Evolutionary conservation across 92 coral and sea anemone species (phyloP), one percentile per base, ranked within the genome.

Genomic region (Epizoanthus stellaris): DNA sequence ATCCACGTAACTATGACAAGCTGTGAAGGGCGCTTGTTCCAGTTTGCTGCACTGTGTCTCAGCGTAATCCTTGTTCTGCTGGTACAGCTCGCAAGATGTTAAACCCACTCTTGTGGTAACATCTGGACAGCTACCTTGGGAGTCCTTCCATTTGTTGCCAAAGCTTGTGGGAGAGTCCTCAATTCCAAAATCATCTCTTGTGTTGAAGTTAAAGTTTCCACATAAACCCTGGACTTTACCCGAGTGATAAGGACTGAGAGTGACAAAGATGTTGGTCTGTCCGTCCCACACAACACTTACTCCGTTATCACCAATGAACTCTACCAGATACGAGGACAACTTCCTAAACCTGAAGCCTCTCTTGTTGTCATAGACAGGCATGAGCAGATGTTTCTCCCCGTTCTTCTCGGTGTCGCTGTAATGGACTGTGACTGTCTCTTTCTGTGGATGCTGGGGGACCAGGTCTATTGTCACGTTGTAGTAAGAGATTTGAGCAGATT

Each of bases 211-310:
- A 79, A 80, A 91, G 77, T 91, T 91, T 39, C 94, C 94, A 54
- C 94, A 91, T 63, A 91, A 84, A 25, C 94, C 94, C 79, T 81
- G 93, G 30, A 91, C 93, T 86, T 93, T 93, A 16, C 94, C 92
- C 19, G 90, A 79, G 75, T 82, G 87, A 5, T 70, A 57, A 14
- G 94, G 91, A 59, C 75, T 73, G 16, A 93, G 87, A 0, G 92
- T 93, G 53, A 93, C 92, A 71, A 85, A 93, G 62, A 85, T 75
- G 70, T 89, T 89, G 30, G 88, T 90, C 21, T 80, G 70, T 19
- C 96, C 96, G 81, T 93, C 96, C 96, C 96, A 93, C 34, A 84
- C 75, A 38, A 93, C 82, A 19, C 77, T 86, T 60, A 93, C 75
- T 54, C 94, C 94, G 39, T 85, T 88, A 17, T 85, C 84, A 17